These are phyloP conservation scores for Coluber constrictor DNA, from an alignment of 2,797 vertebrate genomes.

Conservation along the genomic window DNA sequence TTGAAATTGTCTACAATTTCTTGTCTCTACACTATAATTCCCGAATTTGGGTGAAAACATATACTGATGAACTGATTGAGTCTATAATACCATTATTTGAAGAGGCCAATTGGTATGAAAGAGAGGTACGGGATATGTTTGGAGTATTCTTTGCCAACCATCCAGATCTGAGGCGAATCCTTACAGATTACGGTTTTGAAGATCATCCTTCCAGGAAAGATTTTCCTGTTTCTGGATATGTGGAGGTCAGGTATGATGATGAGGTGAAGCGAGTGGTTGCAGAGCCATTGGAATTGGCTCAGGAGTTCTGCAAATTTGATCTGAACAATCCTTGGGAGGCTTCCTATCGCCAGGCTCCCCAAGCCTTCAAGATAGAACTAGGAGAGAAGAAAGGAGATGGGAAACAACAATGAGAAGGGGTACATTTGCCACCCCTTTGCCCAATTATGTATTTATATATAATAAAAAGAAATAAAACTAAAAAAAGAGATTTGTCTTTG, in stretches of 20 bases:
- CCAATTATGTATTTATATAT: no score
- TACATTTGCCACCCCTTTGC: no score
- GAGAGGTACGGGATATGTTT: conserved; percentile 99
- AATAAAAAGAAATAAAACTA: no score
- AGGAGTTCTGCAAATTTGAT: no score
- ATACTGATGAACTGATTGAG: conserved; percentile 93
- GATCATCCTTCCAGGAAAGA: conserved; percentile 99
- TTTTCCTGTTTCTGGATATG: conserved; percentile 94
- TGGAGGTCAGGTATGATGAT: conserved; percentile 77
- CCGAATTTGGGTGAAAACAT: conserved; percentile 91
- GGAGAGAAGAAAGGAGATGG: no score
- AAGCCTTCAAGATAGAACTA: no score
- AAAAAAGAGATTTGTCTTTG: not conserved
- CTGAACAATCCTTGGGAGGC: no score
- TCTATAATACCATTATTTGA: conserved; percentile 79
- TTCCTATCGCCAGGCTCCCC: no score
- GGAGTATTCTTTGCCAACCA: conserved; percentile 97
- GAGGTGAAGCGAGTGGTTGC: no score
- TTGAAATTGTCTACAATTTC: conserved; percentile 95
- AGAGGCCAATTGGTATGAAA: conserved; percentile 95
- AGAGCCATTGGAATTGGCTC: no score
- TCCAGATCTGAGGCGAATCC: conserved; percentile 91
- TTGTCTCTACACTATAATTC: conserved; percentile 90
- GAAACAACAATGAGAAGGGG: no score
- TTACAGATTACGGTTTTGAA: conserved; percentile 98